phyloP scores from a whole-genome alignment of 2,888 invertebrate genomes.

The Cantharis rufa region DNA sequence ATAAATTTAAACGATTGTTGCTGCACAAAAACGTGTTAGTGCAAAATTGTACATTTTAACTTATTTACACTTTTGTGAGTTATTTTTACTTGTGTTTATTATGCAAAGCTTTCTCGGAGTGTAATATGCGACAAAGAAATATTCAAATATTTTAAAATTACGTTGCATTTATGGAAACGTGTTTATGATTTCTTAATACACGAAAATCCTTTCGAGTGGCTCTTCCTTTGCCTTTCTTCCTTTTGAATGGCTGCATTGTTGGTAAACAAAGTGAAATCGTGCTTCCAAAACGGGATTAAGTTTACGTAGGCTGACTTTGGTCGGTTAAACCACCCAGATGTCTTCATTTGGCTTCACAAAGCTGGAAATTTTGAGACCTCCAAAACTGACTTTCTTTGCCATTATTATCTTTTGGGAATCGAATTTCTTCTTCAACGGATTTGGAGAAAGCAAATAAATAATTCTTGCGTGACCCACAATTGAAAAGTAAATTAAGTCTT shows the following conservation, averaged over 20 bases:
- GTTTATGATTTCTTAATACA: neutral
- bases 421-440: too few relatives aligned
- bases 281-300: neutral
- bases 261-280: neutral
- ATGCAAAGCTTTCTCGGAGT: neutral
- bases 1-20: neutral
- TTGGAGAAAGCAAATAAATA: neutral
- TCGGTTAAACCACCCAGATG: neutral
- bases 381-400: neutral
- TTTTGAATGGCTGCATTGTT: neutral
- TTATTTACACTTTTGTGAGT: neutral
- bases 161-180: neutral
- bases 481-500: neutral
- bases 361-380: neutral
- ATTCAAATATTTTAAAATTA: neutral
- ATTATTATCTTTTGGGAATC: too few relatives aligned
- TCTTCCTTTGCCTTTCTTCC: neutral
- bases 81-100: neutral
- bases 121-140: neutral
- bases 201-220: neutral
- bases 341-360: neutral
- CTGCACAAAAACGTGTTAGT: too few relatives aligned
- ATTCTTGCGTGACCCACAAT: neutral
- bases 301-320: neutral
- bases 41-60: neutral